Conservation (phyloP, 2,888 invertebrate genomes). For the Anthophora plumipes region DNA sequence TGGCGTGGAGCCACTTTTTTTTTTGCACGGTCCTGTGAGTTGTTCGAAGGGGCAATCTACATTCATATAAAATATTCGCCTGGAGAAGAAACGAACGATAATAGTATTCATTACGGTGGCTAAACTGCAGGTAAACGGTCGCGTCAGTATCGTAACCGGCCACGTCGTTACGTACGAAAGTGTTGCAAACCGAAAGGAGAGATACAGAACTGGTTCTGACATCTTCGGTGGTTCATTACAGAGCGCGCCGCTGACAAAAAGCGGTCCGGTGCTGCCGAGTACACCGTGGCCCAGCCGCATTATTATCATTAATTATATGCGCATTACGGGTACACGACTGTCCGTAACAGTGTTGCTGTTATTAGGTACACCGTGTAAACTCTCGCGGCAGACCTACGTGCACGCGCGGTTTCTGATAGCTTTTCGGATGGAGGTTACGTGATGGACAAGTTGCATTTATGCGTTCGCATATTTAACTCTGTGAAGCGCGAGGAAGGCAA, state of each 20-base stretch:
- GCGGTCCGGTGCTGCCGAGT: constrained; percentile 40
- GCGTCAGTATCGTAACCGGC: constrained; percentile 64
- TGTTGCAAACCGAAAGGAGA: constrained; percentile 62
- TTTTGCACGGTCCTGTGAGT: constrained; percentile 12
- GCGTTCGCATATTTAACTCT: neutral
- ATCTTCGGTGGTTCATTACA: constrained; percentile 70
- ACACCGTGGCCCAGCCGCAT: constrained; percentile 58
- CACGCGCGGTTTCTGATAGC: neutral
- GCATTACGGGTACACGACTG: constrained; percentile 63
- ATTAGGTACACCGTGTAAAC: constrained; percentile 42
- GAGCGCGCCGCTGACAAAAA: constrained; percentile 63
- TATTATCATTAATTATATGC: constrained; percentile 74
- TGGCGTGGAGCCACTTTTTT: no score
- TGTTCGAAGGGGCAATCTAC: constrained; percentile 42
- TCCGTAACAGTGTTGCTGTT: constrained; percentile 67
- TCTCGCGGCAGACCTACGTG: constrained; percentile 11
- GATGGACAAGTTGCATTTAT: neutral
- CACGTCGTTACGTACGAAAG: constrained; percentile 61
- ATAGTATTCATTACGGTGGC: constrained; percentile 62
- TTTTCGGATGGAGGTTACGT: neutral
- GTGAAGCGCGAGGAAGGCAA: neutral
- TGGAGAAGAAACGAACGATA: constrained; percentile 55
- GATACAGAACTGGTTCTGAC: constrained; percentile 73
- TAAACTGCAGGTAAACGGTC: constrained; percentile 68
- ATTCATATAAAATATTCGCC: constrained; percentile 59